Base-by-base conservation (phyloP, 2,113 vertebrate genomes). In the Heliornis fulica region DNA sequence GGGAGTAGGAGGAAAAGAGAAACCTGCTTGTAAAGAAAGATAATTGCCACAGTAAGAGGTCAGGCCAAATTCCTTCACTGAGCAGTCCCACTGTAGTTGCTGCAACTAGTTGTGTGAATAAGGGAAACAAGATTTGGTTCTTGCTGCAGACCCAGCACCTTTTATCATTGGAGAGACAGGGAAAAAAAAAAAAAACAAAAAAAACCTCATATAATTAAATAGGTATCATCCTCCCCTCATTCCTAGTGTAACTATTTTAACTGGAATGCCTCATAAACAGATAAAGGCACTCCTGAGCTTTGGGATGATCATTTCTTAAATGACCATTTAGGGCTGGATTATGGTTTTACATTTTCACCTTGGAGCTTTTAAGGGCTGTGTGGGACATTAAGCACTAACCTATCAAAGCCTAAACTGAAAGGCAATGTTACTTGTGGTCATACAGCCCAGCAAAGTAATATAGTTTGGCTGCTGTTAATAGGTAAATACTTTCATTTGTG, bases 301-400 rank as follows among this genome's bases (percentile, higher is more conserved):
- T 94, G 91, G 90, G 84, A 84, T 94, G 93, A 96, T 98, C 89
- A 87, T 97, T 97, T 97, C 90, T 97, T 91, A 98, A 98, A 98
- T 97, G 97, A 96, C 96, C 97, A 93, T 95, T 93, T 91, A 81
- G 15, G 56, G 84, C 78, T 87, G 95, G 93, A 96, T 98, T 97
- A 97, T 90, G 66, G 38, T 93, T 98, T 98, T 97, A 97, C 96
- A 97, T 98, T 98, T 97, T 96, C 97, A 98, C 97, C 97, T 98
- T 95, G 87, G 78, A 97, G 96, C 81, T 96, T 97, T 98, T 96
- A 97, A 97, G 95, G 95, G 95, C 93, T 96, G 97, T 98, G 98
- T 97, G 95, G 89, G 95, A 96, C 93, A 80, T 95, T 97, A 98
- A 97, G 94, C 15, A 14, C 96, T 94, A 94, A 87, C 94, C 97